These are phyloP conservation scores for Pelusios castaneus DNA, from an alignment of 2,113 vertebrate genomes.

Conservation along the genomic window DNA sequence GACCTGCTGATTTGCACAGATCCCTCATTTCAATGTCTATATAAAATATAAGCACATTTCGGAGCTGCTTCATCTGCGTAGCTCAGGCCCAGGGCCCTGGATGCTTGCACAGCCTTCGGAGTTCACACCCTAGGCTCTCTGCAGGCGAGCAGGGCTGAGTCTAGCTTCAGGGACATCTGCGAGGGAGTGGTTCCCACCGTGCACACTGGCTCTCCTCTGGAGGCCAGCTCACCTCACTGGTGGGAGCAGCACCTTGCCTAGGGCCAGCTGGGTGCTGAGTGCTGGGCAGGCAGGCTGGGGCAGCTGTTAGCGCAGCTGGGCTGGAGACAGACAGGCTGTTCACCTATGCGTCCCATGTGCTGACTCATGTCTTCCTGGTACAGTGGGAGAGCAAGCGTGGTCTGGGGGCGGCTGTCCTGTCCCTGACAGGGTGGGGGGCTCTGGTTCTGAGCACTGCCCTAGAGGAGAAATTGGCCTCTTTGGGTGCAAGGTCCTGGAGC, in stretches of 20 bases:
- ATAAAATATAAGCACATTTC: slow-evolving; percentile 59
- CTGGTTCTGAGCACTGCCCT: background rate
- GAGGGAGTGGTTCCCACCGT: rapidly evolving
- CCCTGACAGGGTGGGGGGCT: background rate
- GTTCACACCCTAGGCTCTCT: background rate
- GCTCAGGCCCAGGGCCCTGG: background rate
- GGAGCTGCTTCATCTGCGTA: slow-evolving; percentile 2
- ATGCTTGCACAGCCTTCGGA: rapidly evolving
- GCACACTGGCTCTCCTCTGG: background rate
- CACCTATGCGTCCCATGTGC: rapidly evolving
- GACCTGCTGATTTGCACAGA: slow-evolving; percentile 67
- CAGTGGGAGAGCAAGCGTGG: background rate
- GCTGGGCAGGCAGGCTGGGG: background rate
- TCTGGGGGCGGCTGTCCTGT: no score
- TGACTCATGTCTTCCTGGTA: background rate
- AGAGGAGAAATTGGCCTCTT: no score
- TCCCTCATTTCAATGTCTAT: slow-evolving; percentile 77
- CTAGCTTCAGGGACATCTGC: rapidly evolving
- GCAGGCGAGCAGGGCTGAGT: background rate
- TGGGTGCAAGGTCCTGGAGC: no score
- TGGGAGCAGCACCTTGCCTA: background rate
- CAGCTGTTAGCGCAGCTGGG: rapidly evolving
- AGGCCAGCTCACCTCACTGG: background rate
- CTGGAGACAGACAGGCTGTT: background rate
- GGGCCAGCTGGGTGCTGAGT: background rate